phyloP scores from a whole-genome alignment of 2,888 invertebrate species.

The Euclidia mi region DNA sequence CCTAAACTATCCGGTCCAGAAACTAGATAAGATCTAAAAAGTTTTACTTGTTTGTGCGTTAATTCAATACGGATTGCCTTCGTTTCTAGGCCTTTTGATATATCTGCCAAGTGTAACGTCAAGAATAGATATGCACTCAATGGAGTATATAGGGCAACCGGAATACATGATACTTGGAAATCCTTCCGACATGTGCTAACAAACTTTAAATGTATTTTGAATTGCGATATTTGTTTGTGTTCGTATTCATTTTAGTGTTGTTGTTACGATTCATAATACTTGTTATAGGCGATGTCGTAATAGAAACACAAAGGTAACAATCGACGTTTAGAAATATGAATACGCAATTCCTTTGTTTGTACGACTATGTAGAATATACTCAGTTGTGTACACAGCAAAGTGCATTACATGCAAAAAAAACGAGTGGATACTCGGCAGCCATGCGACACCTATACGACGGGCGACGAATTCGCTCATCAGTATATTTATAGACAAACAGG shows the following conservation, averaged over 20 bases:
- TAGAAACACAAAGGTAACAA: conserved; percentile 2
- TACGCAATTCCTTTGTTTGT: conserved; percentile 21
- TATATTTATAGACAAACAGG: conserved; percentile 73
- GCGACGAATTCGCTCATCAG: conserved; percentile 63
- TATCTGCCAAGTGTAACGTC: conserved; percentile 35
- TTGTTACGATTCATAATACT: conserved; percentile 5
- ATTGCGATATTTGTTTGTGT: neutral
- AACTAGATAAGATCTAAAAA: conserved; percentile 31
- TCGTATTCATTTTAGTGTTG: conserved; percentile 8
- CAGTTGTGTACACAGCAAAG: conserved; percentile 23
- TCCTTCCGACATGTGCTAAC: conserved; percentile 17
- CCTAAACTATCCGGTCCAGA: conserved; percentile 22
- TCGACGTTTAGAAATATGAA: conserved; percentile 4
- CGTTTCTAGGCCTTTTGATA: conserved; percentile 43
- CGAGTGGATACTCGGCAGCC: conserved; percentile 32
- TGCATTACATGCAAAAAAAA: conserved; percentile 36
- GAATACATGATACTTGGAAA: conserved; percentile 29
- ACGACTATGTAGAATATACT: conserved; percentile 13
- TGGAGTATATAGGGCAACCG: conserved; percentile 42
- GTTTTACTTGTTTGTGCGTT: conserved; percentile 36
- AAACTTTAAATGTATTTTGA: conserved; percentile 4
- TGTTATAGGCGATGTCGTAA: conserved; percentile 9
- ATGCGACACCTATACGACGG: conserved; percentile 46
- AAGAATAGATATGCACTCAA: conserved; percentile 42
- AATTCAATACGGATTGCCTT: conserved; percentile 28